Evolutionary conservation across 2,888 invertebrate species (phyloP), one percentile per base, ranked within the genome.

Genomic region (Apomyelois bistriatella): DNA sequence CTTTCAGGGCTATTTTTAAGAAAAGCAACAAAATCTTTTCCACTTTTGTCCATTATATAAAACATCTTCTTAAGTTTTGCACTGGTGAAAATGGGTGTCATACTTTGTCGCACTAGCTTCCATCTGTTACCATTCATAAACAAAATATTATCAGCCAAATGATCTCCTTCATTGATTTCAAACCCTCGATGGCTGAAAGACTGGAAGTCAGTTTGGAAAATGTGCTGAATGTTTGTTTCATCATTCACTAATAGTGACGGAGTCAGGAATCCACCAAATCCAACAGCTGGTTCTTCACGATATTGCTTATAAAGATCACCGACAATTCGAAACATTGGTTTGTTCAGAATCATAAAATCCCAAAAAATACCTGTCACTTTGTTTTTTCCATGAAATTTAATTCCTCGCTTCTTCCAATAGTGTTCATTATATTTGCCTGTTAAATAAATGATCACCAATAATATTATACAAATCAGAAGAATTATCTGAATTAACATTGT

Each of bases 61-160:
- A 73, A 83, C 80, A 87, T 79, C 16, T 78, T 82, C 50, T 71
- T 81, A 12, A 87, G 62, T 58, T 86, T 87, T 0, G 68, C 62
- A 0, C 72, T 64, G 0, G 84, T 83, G 55, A 88, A 87, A 0
- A 81, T 63, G 0, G 86, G 82, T 0, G 79, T 74, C 55, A 89
- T 59, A 50, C 74, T 83, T 35, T 83, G 82, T 9, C 85, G 65
- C 9, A 84, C 65, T 7, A 76, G 59, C 53, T 81, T 79, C 89
- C 86, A 88, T 56, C 73, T 68, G 9, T 70, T 71, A 2, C 83
- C 71, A 15, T 74, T 55, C 53, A 74, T 61, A 32, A 81, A 62
- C 1, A 81, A 58, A 1, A 82, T 55, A 43, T 76, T 82, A 46
- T 82, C 71, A 0, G 73, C 65, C 4, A 83, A 60, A 12, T 64